phyloP scores from a whole-genome alignment of 53 echinoderm and acorn worm genomes.

The Temnopleurus reevesii region DNA sequence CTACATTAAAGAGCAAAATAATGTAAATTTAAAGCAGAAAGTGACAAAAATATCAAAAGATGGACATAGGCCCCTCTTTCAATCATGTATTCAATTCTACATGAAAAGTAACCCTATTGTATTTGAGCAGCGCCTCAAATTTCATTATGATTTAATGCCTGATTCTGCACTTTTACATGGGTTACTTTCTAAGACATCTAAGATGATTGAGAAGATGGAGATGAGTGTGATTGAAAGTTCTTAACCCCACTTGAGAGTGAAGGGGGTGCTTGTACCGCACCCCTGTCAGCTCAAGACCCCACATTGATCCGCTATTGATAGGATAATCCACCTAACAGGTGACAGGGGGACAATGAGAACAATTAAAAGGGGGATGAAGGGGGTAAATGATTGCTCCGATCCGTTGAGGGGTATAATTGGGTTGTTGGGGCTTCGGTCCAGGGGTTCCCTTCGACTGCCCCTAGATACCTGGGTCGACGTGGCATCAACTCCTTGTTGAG shows the following conservation, averaged over 20 bases:
- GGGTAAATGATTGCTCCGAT: conserved; percentile 20
- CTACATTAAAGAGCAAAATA: too few species aligned
- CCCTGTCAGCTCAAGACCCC: conserved; percentile 24
- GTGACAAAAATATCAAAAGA: too few species aligned
- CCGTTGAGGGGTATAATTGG: conserved; percentile 24
- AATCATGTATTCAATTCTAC: too few species aligned
- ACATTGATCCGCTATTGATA: conserved; percentile 40
- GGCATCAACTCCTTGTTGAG: too few species aligned
- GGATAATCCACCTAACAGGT: conserved; percentile 34
- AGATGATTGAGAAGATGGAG: not conserved
- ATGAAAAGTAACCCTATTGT: too few species aligned
- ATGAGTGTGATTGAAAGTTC: not conserved
- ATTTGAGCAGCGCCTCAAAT: too few species aligned
- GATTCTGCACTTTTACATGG: too few species aligned
- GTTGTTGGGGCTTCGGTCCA: conserved; percentile 52
- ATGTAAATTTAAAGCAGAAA: too few species aligned
- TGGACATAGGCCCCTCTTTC: too few species aligned
- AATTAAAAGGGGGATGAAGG: conserved; percentile 32
- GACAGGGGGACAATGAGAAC: conserved; percentile 43
- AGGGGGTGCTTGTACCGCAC: not conserved
- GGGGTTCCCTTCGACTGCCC: conserved; percentile 24
- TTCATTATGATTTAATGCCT: too few species aligned
- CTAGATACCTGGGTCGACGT: too few species aligned
- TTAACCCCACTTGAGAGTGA: conserved; percentile 16
- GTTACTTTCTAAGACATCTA: not conserved